Base-by-base conservation (phyloP, 1,140 invertebrate genomes). In the Aplysia californica region DNA sequence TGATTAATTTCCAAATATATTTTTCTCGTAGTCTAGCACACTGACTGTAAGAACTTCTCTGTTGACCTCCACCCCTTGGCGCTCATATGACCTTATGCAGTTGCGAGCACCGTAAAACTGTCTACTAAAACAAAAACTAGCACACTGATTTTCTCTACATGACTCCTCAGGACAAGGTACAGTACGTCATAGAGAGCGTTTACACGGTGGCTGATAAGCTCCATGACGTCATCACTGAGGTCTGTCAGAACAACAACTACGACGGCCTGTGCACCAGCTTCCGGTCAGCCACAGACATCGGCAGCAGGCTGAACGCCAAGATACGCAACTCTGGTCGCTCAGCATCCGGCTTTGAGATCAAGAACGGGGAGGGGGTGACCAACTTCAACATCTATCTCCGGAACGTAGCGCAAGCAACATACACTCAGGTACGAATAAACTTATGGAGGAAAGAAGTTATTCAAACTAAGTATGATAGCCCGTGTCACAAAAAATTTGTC, bases 261-360 rank as follows among this genome's bases (percentile, higher is more conserved):
- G 79, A 66, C 56, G 81, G 81, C 6, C 41, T 87, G 1, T 88
- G 87, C 70, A 65, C 81, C 38, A 38, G 76, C 15, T 87, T 84
- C 77, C 56, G 80, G 6, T 75, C 73, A 33, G 59, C 59, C 2
- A 4, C 65, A 1, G 58, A 58, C 41, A 70, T 81, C 23, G 59
- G 71, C 18, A 50, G 61, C 15, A 77, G 70, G 6, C 58, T 88
- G 4, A 71, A 80, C 10, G 31, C 79, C 6, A 64, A 82, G 26
- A 67, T 88, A 2, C 41, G 66, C 20, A 81, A 84, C 33, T 75
- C 79, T 20, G 58, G 64, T 29, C 76, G 20, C 20, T 65, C 39
- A 29, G 36, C 58, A 20, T 68, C 75, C 20, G 58, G 38, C 3
- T 84, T 84, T 71, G 44, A 76, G 20, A 83, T 86, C 20, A 68